phyloP scores from a whole-genome alignment of 2,113 vertebrate species.

The Mugil cephalus region DNA sequence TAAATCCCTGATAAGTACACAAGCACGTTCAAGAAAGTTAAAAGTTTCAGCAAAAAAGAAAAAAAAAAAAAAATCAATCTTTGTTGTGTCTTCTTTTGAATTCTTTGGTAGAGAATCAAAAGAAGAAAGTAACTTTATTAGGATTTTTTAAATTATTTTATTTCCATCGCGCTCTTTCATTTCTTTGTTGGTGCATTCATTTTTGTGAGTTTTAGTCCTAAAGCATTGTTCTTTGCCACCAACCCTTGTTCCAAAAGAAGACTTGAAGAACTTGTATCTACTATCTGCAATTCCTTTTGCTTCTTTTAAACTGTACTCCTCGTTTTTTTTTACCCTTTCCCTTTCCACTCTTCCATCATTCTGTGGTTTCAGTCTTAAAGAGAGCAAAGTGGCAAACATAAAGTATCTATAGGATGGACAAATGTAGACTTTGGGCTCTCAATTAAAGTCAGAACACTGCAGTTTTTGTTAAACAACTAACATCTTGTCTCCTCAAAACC shows the following conservation, averaged over 20 bases:
- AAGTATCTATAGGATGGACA: too few relatives aligned
- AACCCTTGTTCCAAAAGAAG: background rate
- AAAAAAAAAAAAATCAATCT: background rate
- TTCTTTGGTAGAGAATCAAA: conserved; percentile 19
- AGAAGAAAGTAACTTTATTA: background rate
- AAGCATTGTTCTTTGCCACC: background rate
- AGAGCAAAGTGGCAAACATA: background rate
- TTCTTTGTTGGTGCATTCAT: conserved; percentile 9
- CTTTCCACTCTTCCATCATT: background rate
- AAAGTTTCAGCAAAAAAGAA: conserved; percentile 15
- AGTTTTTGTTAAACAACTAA: background rate
- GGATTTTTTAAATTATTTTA: background rate
- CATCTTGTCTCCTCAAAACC: background rate
- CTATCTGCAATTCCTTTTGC: too few relatives aligned
- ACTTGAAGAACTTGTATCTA: background rate
- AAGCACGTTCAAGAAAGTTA: conserved; percentile 16
- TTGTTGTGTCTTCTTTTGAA: conserved; percentile 13
- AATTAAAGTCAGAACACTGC: background rate
- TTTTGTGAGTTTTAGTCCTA: background rate
- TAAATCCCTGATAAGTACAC: conserved; percentile 21
- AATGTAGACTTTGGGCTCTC: background rate
- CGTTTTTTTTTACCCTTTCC: background rate
- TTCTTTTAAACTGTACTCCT: background rate
- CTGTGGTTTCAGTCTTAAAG: background rate
- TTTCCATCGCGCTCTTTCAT: background rate